Percentiles rank a stretch among this genome's conserved stretches.
Evolutionary conservation across 2,113 vertebrate genomes (phyloP).

Genomic region (Planiliza haematocheilus): DNA sequence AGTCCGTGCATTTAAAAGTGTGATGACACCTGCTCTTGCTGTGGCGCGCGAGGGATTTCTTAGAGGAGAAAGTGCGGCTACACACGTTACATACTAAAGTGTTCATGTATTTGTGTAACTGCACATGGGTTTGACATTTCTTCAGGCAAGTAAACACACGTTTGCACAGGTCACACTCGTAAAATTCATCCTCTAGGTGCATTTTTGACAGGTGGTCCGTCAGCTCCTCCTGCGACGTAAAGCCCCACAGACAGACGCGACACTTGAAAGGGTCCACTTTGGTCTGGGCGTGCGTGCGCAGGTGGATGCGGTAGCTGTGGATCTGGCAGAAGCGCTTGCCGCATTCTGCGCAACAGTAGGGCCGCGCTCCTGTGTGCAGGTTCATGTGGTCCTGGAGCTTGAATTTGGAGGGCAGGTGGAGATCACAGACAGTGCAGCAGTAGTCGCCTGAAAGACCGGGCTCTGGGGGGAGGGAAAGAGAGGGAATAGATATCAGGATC

Average conservation of each 20-base stretch:
- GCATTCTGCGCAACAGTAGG: constrained; percentile 88
- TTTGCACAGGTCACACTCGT: constrained; percentile 86
- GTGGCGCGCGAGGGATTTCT: constrained; percentile 73
- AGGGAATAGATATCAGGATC: background rate
- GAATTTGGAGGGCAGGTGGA: constrained; percentile 73
- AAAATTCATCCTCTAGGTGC: constrained; percentile 81
- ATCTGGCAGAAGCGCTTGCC: constrained; percentile 90
- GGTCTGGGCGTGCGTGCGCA: constrained; percentile 82
- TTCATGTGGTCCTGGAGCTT: constrained; percentile 85
- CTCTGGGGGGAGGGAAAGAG: constrained; percentile 49
- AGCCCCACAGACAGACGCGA: constrained; percentile 73
- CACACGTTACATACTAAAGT: constrained; percentile 67
- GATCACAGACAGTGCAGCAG: constrained; percentile 75
- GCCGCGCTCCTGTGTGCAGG: constrained; percentile 88
- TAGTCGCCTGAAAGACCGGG: constrained; percentile 41
- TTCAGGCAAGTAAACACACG: constrained; percentile 77
- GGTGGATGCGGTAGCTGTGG: constrained; percentile 87
- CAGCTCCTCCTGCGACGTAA: constrained; percentile 73
- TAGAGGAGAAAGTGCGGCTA: constrained; percentile 46
- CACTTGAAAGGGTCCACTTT: constrained; percentile 49
- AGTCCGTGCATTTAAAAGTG: constrained; percentile 67
- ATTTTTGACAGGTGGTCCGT: constrained; percentile 74
- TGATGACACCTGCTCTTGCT: constrained; percentile 51
- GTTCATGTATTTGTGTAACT: constrained; percentile 69
- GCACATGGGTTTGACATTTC: constrained; percentile 74